Conservation (phyloP, 2,113 vertebrate genomes). For the Heptranchias perlo region DNA sequence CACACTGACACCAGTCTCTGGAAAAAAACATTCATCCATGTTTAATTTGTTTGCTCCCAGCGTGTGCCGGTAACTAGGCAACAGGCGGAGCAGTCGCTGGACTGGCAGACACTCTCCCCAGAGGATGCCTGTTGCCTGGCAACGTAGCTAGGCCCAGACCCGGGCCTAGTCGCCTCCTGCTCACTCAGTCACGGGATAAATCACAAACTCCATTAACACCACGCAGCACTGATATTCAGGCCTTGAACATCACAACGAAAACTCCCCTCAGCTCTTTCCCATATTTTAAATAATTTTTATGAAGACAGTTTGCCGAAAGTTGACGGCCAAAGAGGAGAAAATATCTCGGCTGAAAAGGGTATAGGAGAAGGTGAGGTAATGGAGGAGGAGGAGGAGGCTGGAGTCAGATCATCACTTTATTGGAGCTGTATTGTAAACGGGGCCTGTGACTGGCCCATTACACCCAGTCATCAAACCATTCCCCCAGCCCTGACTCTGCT, state of each 20-base stretch:
- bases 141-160: neutral
- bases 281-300: neutral
- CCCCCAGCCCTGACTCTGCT: too few relatives aligned
- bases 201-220: neutral
- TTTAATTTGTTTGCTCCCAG: neutral
- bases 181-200: neutral
- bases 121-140: neutral
- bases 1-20: neutral
- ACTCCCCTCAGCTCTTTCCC: neutral
- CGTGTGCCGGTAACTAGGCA: neutral
- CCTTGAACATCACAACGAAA: neutral
- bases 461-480: too few relatives aligned
- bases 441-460: too few relatives aligned
- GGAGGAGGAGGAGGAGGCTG: too few relatives aligned
- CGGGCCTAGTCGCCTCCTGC: neutral
- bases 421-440: too few relatives aligned
- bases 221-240: neutral
- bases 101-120: neutral
- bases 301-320: too few relatives aligned
- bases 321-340: too few relatives aligned
- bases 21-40: too few relatives aligned
- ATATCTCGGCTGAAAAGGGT: too few relatives aligned
- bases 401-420: too few relatives aligned
- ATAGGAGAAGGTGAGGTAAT: too few relatives aligned
- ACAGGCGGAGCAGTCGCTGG: neutral